These are phyloP conservation scores for Scortum barcoo DNA, from an alignment of 2,113 vertebrate genomes.

Conservation along the genomic window DNA sequence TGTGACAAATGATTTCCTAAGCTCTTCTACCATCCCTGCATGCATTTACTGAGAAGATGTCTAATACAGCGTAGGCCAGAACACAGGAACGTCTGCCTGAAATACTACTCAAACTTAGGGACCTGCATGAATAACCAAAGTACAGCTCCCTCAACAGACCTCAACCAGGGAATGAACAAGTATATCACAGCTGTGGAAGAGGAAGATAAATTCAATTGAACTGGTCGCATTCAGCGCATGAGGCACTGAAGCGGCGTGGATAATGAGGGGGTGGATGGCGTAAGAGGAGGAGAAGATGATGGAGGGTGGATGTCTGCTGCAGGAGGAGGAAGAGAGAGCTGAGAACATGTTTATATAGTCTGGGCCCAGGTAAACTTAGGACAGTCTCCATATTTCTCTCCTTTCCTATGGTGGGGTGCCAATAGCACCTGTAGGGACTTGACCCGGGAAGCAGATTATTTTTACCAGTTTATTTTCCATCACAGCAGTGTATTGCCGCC, in stretches of 20 bases:
- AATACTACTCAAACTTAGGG: background rate
- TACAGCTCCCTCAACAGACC: no score
- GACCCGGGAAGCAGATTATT: no score
- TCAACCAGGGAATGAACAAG: no score
- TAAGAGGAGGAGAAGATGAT: background rate
- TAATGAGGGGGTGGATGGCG: background rate
- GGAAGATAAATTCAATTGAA: background rate
- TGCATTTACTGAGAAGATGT: background rate
- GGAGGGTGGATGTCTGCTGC: background rate
- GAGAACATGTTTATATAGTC: background rate
- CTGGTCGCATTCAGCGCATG: background rate
- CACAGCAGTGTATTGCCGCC: no score
- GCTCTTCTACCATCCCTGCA: background rate
- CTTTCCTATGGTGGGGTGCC: background rate
- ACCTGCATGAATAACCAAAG: background rate
- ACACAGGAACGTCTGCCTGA: background rate
- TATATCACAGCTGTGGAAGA: background rate
- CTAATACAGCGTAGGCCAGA: background rate
- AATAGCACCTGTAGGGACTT: no score
- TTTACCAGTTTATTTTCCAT: no score
- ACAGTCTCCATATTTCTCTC: background rate
- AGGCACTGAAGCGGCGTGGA: background rate
- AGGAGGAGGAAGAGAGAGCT: background rate
- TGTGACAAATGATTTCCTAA: background rate
- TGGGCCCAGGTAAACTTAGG: background rate